Percentiles rank a stretch among this genome's conserved stretches.
Evolutionary conservation across 2,113 vertebrate genomes (phyloP).

Genomic region (Felis chaus): DNA sequence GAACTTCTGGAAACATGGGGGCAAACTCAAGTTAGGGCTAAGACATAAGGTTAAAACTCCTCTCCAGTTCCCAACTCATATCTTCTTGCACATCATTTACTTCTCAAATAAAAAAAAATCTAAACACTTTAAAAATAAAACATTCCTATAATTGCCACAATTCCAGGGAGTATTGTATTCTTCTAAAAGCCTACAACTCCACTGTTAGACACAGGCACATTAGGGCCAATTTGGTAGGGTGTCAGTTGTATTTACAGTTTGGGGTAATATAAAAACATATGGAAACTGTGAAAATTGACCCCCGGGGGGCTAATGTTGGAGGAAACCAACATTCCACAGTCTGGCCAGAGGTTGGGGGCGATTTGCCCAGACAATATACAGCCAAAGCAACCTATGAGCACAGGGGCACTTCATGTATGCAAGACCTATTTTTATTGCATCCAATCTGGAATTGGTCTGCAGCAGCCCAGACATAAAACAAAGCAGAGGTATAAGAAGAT

Average conservation of each 20-base stretch:
- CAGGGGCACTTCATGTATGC: neutral
- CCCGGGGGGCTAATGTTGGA: conserved; percentile 59
- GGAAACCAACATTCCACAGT: conserved; percentile 78
- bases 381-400: conserved; percentile 27
- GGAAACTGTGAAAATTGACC: conserved; percentile 79
- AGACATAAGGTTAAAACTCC: neutral
- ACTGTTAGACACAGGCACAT: conserved; percentile 52
- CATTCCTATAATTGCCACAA: conserved; percentile 49
- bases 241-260: conserved; percentile 76
- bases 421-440: conserved; percentile 63
- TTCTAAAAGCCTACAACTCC: conserved; percentile 43
- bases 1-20: neutral
- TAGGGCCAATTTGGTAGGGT: conserved; percentile 71
- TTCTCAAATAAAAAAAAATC: conserved; percentile 34
- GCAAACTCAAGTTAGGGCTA: neutral
- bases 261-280: conserved; percentile 78
- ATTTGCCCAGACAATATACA: conserved; percentile 70
- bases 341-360: conserved; percentile 74
- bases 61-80: neutral
- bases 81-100: conserved; percentile 51
- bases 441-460: conserved; percentile 25
- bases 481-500: conserved; percentile 29
- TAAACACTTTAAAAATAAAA: conserved; percentile 53
- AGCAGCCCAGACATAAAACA: conserved; percentile 54
- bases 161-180: conserved; percentile 37